Evolutionary conservation across 2,797 vertebrate species (phyloP).

Genomic region (Lemur catta): DNA sequence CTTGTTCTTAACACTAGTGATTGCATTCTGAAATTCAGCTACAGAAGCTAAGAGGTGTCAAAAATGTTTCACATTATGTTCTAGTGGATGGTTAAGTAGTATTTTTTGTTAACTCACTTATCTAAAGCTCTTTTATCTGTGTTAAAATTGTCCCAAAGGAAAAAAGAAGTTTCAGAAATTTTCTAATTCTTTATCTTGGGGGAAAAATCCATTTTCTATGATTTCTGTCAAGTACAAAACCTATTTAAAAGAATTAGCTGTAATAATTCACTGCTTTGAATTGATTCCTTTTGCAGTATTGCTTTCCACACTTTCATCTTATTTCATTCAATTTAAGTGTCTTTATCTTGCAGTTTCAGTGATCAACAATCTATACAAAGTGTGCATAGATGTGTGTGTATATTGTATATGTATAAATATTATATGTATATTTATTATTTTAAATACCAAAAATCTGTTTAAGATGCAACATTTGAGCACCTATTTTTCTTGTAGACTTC

Average conservation of each 20-base stretch:
- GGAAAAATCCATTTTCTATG: conserved; percentile 64
- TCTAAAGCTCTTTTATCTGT: conserved; percentile 57
- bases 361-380: background rate
- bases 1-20: conserved; percentile 21
- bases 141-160: conserved; percentile 65
- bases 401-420: background rate
- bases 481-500: background rate
- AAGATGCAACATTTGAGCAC: background rate
- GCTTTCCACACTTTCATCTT: conserved; percentile 30
- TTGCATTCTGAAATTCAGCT: conserved; percentile 36
- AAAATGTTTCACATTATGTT: conserved; percentile 42
- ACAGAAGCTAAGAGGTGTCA: conserved; percentile 35
- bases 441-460: background rate
- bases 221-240: conserved; percentile 63
- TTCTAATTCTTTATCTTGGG: conserved; percentile 55
- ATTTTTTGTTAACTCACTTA: conserved; percentile 48
- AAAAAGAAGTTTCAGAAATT: conserved; percentile 58
- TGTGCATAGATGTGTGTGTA: background rate
- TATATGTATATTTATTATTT: background rate
- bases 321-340: conserved; percentile 15
- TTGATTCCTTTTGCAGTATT: conserved; percentile 48
- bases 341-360: conserved; percentile 36
- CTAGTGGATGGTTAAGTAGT: conserved; percentile 60
- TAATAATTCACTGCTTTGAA: conserved; percentile 59
- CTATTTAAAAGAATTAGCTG: conserved; percentile 71